phyloP scores from a whole-genome alignment of 2,797 vertebrate species.

The Danionella dracula region DNA sequence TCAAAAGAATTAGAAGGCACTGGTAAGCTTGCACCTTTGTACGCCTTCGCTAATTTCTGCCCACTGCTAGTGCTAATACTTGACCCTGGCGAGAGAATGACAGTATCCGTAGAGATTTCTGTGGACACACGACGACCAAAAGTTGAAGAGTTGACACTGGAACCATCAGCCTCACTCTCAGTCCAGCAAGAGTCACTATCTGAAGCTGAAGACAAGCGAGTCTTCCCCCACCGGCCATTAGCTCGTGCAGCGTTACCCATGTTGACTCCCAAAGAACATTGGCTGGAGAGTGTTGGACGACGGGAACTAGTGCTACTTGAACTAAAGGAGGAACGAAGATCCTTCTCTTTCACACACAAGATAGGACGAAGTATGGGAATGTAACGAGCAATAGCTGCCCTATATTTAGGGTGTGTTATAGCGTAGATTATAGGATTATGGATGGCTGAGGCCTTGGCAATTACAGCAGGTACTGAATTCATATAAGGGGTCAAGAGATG shows the following conservation, averaged over 20 bases:
- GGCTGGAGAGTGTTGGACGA: constrained; percentile 62
- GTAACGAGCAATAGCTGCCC: constrained; percentile 70
- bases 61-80: constrained; percentile 1
- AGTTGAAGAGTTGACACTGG: constrained; percentile 51
- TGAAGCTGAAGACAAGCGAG: constrained; percentile 62
- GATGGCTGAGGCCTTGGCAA: constrained; percentile 81
- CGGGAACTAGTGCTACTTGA: constrained; percentile 61
- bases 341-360: constrained; percentile 62
- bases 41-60: constrained; percentile 23
- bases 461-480: constrained; percentile 77
- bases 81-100: constrained; percentile 24
- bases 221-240: constrained; percentile 56
- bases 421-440: constrained; percentile 83
- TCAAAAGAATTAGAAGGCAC: constrained; percentile 23
- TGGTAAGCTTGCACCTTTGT: constrained; percentile 11
- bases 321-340: constrained; percentile 59
- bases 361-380: constrained; percentile 69
- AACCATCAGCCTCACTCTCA: constrained; percentile 63
- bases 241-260: constrained; percentile 51
- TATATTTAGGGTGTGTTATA: constrained; percentile 79
- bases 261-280: constrained; percentile 55
- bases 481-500: constrained; percentile 72
- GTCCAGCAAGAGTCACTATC: constrained; percentile 72
- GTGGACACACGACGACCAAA: constrained; percentile 49
- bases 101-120: constrained; percentile 46